phyloP scores from a whole-genome alignment of 2,797 vertebrate genomes.

The Otolemur crassicaudatus region DNA sequence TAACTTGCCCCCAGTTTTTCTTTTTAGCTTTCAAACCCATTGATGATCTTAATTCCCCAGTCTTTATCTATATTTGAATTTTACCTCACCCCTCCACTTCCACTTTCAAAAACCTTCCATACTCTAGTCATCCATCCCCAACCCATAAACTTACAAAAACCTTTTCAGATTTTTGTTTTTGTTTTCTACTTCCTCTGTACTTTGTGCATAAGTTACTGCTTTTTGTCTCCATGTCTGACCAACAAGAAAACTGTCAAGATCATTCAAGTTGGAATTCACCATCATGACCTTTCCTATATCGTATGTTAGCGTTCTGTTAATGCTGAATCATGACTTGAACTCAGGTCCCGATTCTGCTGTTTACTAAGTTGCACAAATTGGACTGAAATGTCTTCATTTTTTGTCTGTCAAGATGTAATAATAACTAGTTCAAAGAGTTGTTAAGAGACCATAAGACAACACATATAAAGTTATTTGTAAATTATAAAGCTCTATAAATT shows the following conservation, averaged over 20 bases:
- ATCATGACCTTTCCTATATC: not conserved
- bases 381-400: not conserved
- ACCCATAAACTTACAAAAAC: not conserved
- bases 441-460: slow-evolving; percentile 69
- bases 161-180: not conserved
- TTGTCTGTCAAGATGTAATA: not conserved
- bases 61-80: not conserved
- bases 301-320: not conserved
- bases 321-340: not conserved
- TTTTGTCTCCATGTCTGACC: not conserved
- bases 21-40: not conserved
- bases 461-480: not conserved
- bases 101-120: not conserved
- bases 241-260: not conserved
- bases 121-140: not conserved
- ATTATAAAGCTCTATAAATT: not conserved
- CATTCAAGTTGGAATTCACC: not conserved
- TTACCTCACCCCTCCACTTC: not conserved
- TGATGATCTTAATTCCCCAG: not conserved
- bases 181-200: not conserved
- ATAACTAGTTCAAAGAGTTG: not conserved
- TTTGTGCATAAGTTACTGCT: not conserved
- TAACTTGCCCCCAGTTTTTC: not conserved
- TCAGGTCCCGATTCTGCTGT: not conserved
- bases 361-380: not conserved